Percentiles rank a stretch among this genome's conserved stretches.
These are phyloP conservation scores for Maniola hyperantus DNA, from an alignment of 2,888 invertebrate species.

Conservation along the genomic window DNA sequence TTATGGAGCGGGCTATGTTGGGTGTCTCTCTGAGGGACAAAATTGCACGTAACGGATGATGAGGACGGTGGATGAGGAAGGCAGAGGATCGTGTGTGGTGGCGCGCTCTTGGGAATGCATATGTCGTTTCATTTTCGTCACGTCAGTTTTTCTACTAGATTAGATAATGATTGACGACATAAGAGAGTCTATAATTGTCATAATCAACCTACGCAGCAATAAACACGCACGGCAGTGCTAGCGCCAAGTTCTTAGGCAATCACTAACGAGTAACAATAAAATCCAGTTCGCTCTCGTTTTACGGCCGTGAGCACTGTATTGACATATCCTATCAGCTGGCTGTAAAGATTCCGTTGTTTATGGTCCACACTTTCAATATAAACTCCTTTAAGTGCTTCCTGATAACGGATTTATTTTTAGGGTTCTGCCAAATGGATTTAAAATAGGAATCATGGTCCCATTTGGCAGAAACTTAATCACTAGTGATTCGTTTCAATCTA, in stretches of 20 bases:
- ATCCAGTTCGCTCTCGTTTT: slow-evolving; percentile 36
- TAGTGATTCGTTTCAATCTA: too few relatives aligned
- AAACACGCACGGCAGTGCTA: slow-evolving; percentile 10
- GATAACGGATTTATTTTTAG: slow-evolving; percentile 37
- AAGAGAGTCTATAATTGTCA: background rate
- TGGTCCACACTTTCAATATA: slow-evolving; percentile 46
- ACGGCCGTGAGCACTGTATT: slow-evolving; percentile 37
- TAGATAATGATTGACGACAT: too few relatives aligned
- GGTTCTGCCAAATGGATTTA: slow-evolving; percentile 1
- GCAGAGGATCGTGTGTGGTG: too few relatives aligned
- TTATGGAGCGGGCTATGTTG: too few relatives aligned
- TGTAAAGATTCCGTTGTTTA: slow-evolving; percentile 48
- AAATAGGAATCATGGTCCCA: background rate
- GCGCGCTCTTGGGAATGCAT: too few relatives aligned
- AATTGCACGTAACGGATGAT: too few relatives aligned
- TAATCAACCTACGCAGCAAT: slow-evolving; percentile 9
- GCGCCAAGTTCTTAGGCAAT: slow-evolving; percentile 22
- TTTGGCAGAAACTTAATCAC: background rate
- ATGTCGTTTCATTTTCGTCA: too few relatives aligned
- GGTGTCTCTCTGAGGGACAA: too few relatives aligned
- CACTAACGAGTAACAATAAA: slow-evolving; percentile 40
- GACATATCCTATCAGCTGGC: slow-evolving; percentile 45
- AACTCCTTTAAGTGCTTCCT: slow-evolving; percentile 49
- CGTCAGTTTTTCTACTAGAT: too few relatives aligned
- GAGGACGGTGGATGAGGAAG: too few relatives aligned